Base-by-base conservation (phyloP, 2,113 vertebrate genomes). In the Thalassoma bifasciatum region DNA sequence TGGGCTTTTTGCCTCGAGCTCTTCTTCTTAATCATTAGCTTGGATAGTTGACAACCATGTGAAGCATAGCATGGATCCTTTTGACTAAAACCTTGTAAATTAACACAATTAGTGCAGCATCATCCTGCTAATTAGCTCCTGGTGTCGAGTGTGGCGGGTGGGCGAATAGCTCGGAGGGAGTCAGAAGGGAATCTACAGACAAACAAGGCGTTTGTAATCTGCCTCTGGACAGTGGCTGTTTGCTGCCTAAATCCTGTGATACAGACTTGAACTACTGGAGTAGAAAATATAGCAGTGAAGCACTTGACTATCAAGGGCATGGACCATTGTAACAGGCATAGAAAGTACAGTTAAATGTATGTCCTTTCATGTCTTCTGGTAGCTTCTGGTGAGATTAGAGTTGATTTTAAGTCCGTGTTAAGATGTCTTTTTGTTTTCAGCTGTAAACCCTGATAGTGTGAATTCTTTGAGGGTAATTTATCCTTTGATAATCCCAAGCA, bases 31-130 rank as follows among this genome's bases (percentile, higher is more conserved):
- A 95, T 96, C 95, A 96, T 96, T 96, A 95, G 92, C 94, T 95
- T 84, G 38, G 94, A 95, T 94, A 92, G 92, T 93, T 97, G 96
- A 96, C 95, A 97, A 94, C 93, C 92, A 92, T 94, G 94, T 95
- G 94, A 96, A 95, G 93, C 94, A 93, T 95, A 95, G 94, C 94
- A 93, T 94, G 92, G 93, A 95, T 96, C 93, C 94, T 95, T 97
- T 97, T 97, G 95, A 97, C 95, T 96, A 96, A 98, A 98, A 96
- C 96, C 96, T 96, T 97, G 96, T 96, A 97, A 98, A 99, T 98
- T 97, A 98, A 96, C 96, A 95, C 97, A 98, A 98, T 99, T 98
- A 99, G 96, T 94, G 94, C 95, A 96, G 95, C 95, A 96, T 96
- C 96, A 95, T 97, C 95, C 95, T 91, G 94, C 95, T 98, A 99